phyloP scores from a whole-genome alignment of 2,797 vertebrate species.

The Buceros bicornis region DNA sequence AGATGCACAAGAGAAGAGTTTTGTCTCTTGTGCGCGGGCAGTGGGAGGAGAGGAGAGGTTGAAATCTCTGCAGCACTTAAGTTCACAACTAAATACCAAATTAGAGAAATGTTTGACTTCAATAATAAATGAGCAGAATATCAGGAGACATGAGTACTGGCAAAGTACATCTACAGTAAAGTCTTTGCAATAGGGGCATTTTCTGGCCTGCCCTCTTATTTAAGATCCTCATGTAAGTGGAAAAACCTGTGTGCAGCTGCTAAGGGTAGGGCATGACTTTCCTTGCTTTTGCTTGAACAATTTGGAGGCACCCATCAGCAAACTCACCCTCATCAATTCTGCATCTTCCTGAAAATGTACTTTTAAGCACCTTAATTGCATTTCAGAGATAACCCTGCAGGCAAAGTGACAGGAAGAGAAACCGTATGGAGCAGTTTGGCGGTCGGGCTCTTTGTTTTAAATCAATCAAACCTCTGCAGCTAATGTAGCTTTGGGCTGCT shows the following conservation, averaged over 20 bases:
- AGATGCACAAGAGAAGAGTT: not conserved
- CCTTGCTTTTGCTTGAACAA: slow-evolving; percentile 73
- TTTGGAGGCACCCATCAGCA: slow-evolving; percentile 83
- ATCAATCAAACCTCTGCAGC: slow-evolving; percentile 96
- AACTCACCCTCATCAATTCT: slow-evolving; percentile 89
- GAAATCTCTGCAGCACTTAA: slow-evolving; percentile 54
- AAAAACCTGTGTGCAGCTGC: slow-evolving; percentile 22
- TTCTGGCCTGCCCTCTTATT: slow-evolving; percentile 25
- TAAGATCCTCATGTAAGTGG: not conserved
- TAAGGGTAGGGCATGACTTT: slow-evolving; percentile 66
- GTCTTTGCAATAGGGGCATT: not conserved
- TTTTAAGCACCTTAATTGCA: slow-evolving; percentile 98
- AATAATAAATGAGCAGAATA: slow-evolving; percentile 72
- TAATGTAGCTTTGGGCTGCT: slow-evolving; percentile 97
- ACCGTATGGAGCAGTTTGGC: slow-evolving; percentile 86
- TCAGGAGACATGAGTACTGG: slow-evolving; percentile 11
- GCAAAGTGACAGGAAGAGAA: slow-evolving; percentile 94
- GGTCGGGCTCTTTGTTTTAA: slow-evolving; percentile 92
- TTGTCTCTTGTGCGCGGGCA: not conserved
- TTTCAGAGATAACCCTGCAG: slow-evolving; percentile 96
- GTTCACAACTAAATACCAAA: slow-evolving; percentile 54
- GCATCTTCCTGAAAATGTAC: slow-evolving; percentile 97
- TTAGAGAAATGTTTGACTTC: slow-evolving; percentile 61
- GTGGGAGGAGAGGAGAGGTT: not conserved
- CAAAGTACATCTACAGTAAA: not conserved